phyloP scores from a whole-genome alignment of 2,797 vertebrate genomes.

The Zenarchopterus dispar region DNA sequence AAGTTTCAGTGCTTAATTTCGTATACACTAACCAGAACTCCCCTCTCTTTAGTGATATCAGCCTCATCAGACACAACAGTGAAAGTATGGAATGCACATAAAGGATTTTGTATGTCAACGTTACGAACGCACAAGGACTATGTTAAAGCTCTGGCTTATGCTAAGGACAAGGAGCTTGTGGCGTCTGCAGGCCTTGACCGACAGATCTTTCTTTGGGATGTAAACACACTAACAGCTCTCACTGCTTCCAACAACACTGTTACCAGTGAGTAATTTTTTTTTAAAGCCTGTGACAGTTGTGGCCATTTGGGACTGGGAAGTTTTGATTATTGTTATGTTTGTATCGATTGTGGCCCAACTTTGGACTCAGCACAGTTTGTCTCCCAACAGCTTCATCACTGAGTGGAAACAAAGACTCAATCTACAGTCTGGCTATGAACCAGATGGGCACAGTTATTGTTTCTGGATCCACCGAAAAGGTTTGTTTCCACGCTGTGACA shows the following conservation, averaged over 20 bases:
- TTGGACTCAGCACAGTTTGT: conserved; percentile 25
- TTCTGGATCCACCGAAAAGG: conserved; percentile 99
- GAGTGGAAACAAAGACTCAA: conserved; percentile 99
- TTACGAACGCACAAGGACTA: conserved; percentile 99
- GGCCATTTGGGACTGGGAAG: neutral
- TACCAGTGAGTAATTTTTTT: conserved; percentile 88
- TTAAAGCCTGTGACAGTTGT: neutral
- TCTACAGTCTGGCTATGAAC: conserved; percentile 99
- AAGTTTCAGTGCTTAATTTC: neutral
- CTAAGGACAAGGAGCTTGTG: conserved; percentile 98
- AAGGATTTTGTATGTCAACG: conserved; percentile 99
- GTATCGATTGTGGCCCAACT: neutral
- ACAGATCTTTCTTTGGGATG: conserved; percentile 99
- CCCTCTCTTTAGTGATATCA: conserved; percentile 90
- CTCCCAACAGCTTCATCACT: conserved; percentile 90
- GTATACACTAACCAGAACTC: neutral
- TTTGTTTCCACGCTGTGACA: conserved; percentile 19
- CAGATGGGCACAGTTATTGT: conserved; percentile 99
- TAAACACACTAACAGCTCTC: conserved; percentile 97
- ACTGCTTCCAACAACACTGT: conserved; percentile 99
- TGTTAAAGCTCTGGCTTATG: conserved; percentile 97
- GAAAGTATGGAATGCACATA: conserved; percentile 99
- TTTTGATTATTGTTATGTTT: neutral
- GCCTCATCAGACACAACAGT: conserved; percentile 98
- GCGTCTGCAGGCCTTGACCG: conserved; percentile 97